Evolutionary conservation across 1,140 invertebrate genomes (phyloP), one percentile per base, ranked within the genome.

Genomic region (Anastrepha ludens): DNA sequence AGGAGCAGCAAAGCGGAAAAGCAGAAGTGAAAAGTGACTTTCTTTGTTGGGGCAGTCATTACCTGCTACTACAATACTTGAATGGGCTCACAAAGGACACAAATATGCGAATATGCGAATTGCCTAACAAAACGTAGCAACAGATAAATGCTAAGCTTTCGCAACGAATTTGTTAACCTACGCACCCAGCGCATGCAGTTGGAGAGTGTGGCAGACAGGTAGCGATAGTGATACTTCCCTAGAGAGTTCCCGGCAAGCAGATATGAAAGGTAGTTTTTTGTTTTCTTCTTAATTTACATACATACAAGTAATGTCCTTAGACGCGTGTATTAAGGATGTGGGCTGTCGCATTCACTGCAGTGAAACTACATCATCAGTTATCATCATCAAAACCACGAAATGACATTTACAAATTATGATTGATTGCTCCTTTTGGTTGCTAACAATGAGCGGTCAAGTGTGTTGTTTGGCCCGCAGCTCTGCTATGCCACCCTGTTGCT

Each of bases 351-450:
- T 44, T 74, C 39, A 47, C 29, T 44, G 17, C 70, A 47, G 44
- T 50, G 17, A 60, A 29, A 85, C 17, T 59, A 85, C 55, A 59
- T 58, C 81, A 85, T 85, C 81, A 85, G 15, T 85, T 29, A 29
- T 29, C 81, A 85, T 85, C 81, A 85, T 85, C 81, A 85, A 59
- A 85, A 60, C 41, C 41, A 29, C 81, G 50, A 85, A 58, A 58
- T 58, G 81, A 59, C 81, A 85, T 59, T 85, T 59, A 58, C 81
- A 85, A 85, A 85, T 85, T 85, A 58, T 85, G 81, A 85, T 85
- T 85, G 81, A 85, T 85, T 85, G 58, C 58, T 29, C 81, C 29
- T 74, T 47, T 47, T 74, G 44, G 13, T 74, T 74, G 70, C 70
- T n/a, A 44, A 74, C 11, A 44, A 74, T 50, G 44, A 50, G 15